Evolutionary conservation across 2,113 vertebrate genomes (phyloP).

Genomic region (Bos javanicus): DNA sequence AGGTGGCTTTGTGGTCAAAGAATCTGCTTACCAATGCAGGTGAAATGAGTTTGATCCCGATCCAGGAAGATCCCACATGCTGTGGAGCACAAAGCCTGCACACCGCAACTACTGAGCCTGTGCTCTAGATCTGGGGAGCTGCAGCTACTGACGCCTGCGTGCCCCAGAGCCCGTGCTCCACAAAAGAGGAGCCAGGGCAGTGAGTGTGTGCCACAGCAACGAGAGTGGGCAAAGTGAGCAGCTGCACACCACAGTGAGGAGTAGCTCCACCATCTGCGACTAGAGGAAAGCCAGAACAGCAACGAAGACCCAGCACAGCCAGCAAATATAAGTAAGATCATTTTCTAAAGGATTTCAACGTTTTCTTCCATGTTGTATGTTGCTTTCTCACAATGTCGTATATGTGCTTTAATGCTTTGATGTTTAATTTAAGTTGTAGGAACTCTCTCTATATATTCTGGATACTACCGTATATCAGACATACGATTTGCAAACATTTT

Average conservation of each 20-base stretch:
- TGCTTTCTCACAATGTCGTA: neutral
- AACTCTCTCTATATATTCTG: neutral
- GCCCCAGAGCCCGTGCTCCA: accelerated
- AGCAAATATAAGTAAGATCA: neutral
- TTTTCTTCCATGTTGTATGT: neutral
- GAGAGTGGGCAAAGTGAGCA: no score
- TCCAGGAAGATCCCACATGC: no score
- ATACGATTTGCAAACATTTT: neutral
- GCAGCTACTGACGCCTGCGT: no score
- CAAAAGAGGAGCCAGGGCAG: no score
- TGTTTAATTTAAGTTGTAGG: neutral
- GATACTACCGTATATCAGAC: neutral
- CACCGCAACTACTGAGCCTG: no score
- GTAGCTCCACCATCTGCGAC: neutral
- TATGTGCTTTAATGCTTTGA: neutral
- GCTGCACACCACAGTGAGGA: neutral
- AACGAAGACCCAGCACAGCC: neutral
- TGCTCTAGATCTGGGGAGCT: no score
- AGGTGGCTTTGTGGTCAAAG: no score
- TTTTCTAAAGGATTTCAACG: neutral
- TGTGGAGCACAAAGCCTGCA: no score
- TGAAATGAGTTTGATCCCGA: no score
- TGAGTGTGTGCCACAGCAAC: no score
- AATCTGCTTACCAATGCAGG: no score
- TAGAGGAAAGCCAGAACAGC: neutral